Conservation (phyloP, 2,797 vertebrate species). For the Sphenopsis melanotis region DNA sequence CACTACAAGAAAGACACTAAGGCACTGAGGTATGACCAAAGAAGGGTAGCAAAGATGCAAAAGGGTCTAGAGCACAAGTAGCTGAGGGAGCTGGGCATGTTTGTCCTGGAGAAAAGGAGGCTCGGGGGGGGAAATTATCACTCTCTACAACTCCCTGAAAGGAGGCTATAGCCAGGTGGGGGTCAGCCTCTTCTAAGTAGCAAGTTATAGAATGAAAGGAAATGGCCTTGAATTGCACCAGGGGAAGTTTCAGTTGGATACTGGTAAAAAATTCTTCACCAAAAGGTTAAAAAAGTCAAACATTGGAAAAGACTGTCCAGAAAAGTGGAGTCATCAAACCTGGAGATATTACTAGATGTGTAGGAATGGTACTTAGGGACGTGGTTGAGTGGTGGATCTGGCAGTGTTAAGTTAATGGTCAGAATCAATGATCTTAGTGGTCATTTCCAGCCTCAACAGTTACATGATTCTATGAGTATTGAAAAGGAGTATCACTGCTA, state of each 20-base stretch:
- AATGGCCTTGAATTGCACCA: neutral
- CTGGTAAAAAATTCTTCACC: neutral
- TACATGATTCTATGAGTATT: rapidly evolving
- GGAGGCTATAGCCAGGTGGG: neutral
- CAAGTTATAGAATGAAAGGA: neutral
- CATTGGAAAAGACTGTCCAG: neutral
- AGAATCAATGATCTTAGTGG: neutral
- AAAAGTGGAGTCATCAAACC: neutral
- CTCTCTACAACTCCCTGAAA: neutral
- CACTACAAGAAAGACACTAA: neutral
- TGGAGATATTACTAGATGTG: neutral
- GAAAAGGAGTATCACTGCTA: neutral
- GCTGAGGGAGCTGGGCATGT: neutral
- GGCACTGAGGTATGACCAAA: neutral
- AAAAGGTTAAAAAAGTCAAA: neutral
- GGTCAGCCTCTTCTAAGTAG: neutral
- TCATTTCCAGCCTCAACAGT: neutral
- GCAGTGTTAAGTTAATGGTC: neutral
- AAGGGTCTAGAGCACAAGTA: neutral
- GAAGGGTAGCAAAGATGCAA: neutral
- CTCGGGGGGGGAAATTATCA: rapidly evolving
- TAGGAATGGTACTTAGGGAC: neutral
- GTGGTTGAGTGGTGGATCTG: neutral
- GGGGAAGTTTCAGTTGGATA: neutral
- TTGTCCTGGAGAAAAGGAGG: neutral